Percentiles rank a stretch among this genome's conserved stretches.
Conservation (phyloP, 2,797 vertebrate species). For the Cirrhinus mrigala region DNA sequence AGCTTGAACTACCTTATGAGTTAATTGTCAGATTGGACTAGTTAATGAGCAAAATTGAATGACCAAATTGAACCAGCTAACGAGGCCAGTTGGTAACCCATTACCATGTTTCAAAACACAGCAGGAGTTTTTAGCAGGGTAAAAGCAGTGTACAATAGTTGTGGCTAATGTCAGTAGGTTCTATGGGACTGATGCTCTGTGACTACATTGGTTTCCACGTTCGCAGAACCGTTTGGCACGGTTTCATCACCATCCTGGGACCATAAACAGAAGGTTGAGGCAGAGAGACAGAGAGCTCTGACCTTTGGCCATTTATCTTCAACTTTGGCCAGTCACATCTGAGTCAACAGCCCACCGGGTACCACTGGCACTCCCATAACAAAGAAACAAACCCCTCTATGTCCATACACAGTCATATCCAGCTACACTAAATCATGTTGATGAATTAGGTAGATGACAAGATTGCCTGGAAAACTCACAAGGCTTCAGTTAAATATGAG, state of each 20-base stretch:
- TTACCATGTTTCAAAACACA: background rate
- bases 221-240: conserved; percentile 20
- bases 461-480: conserved; percentile 36
- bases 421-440: conserved; percentile 37
- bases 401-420: conserved; percentile 35
- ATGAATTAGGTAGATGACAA: conserved; percentile 53
- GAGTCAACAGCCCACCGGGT: background rate
- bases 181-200: conserved; percentile 21
- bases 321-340: conserved; percentile 26
- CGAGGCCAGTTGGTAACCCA: background rate
- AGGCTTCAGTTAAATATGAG: conserved; percentile 58
- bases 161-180: background rate
- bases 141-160: background rate
- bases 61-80: background rate
- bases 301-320: conserved; percentile 11
- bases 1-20: too few relatives aligned
- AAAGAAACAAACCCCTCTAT: conserved; percentile 23
- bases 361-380: conserved; percentile 66
- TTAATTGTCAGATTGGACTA: background rate
- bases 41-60: background rate
- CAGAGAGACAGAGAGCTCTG: background rate
- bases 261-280: conserved; percentile 27
- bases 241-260: conserved; percentile 32
- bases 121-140: background rate
- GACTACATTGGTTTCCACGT: conserved; percentile 6